Base-by-base conservation (phyloP, 2,113 vertebrate genomes). In the Glaucidium brasilianum region DNA sequence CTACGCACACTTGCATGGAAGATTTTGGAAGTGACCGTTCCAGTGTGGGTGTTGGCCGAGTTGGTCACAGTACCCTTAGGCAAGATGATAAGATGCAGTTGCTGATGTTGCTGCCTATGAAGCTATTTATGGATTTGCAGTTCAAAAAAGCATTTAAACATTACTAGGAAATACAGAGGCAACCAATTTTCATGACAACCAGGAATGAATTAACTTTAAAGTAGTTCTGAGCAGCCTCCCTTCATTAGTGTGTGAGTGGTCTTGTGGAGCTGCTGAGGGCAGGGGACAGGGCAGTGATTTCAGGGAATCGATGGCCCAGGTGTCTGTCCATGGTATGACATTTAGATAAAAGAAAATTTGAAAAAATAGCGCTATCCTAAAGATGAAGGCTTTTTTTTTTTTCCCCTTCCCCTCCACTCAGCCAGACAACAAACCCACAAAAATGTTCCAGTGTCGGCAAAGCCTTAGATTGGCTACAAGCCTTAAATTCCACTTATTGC, bases 321-420 rank as follows among this genome's bases (percentile, higher is more conserved):
- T 69, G 30, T 50, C 76, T 43, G 10, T 39, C 67, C 29, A 2
- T 47, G 15, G 12, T n/a, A 34, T 3, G 22, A 39, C 0, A 0
- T 56, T 77, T 69, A 43, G 23, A 15, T 74, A 25, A 63, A 80
- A 58, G n/a, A 34, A 78, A 67, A 67, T 12, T 4, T 41, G 32
- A 35, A 45, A 45, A 73, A 69, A 27, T 3, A n/a, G 3, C 3
- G 0, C 2, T 56, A 0, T 39, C 41, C 9, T 88, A 35, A 66
- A 52, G 30, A 23, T 18, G 26, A n/a, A 64, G 12, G 3, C 16
- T 12, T 41, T n/a, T 19, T 47, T 23, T 3, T 1, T 9, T 47
- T 8, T 1, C 0, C 2, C 8, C 9, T 10, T 10, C 1, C 0
- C 2, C 7, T 7, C 8, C 12, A 2, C 20, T 41, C 18, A 19